phyloP scores from a whole-genome alignment of 2,113 vertebrate genomes.

The Megalops atlanticus region DNA sequence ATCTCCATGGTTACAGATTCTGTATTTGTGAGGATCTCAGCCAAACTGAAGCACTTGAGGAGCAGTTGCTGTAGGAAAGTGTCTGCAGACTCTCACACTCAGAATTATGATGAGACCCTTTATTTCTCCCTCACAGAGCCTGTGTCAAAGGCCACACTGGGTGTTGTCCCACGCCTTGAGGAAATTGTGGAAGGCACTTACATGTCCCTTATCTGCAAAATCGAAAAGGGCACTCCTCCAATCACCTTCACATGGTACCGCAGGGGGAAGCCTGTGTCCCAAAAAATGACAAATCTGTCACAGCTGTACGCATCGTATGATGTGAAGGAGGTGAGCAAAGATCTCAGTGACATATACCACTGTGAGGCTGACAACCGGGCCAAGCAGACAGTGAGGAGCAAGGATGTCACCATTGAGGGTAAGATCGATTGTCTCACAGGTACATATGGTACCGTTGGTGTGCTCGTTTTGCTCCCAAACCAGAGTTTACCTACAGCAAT shows the following conservation, averaged over 20 bases:
- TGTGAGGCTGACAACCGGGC: slow-evolving; percentile 62
- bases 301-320: background rate
- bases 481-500: too few relatives aligned
- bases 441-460: too few relatives aligned
- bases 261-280: slow-evolving; percentile 14
- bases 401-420: slow-evolving; percentile 46
- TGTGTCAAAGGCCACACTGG: slow-evolving; percentile 38
- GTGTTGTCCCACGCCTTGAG: slow-evolving; percentile 26
- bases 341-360: slow-evolving; percentile 56
- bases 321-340: slow-evolving; percentile 13
- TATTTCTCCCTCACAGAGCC: slow-evolving; percentile 53
- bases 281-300: slow-evolving; percentile 10
- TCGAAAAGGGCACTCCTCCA: slow-evolving; percentile 54
- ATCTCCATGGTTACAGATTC: background rate
- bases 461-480: too few relatives aligned
- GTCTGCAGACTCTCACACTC: too few relatives aligned
- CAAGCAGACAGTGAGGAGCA: slow-evolving; percentile 29
- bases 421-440: slow-evolving; percentile 22
- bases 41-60: too few relatives aligned
- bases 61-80: too few relatives aligned
- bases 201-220: slow-evolving; percentile 55
- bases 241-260: slow-evolving; percentile 65
- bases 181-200: slow-evolving; percentile 50
- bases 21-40: too few relatives aligned
- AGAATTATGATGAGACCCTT: too few relatives aligned